Percentiles rank a stretch among this genome's conserved stretches.
Conservation (phyloP, 92 coral and sea anemone genomes). For the Palythoa caribaeorum region DNA sequence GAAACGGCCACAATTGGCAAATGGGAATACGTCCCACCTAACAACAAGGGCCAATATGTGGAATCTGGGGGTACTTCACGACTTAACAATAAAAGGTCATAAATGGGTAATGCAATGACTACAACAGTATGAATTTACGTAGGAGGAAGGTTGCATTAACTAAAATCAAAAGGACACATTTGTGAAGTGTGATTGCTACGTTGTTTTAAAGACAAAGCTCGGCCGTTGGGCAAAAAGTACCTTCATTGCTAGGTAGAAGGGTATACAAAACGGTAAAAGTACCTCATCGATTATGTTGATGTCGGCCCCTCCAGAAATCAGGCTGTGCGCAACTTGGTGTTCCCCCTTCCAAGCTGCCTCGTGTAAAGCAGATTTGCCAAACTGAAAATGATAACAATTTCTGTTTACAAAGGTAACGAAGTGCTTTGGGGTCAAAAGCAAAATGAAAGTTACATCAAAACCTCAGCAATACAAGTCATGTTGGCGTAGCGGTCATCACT, state of each 20-base stretch:
- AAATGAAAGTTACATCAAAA: background rate
- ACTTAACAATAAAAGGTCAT: background rate
- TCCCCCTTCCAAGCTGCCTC: slow-evolving; percentile 92
- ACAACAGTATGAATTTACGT: too few relatives aligned
- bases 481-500: too few relatives aligned
- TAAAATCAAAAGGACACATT: too few relatives aligned
- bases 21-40: background rate
- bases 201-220: too few relatives aligned
- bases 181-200: too few relatives aligned
- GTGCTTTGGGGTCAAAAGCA: background rate
- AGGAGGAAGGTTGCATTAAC: too few relatives aligned
- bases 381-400: slow-evolving; percentile 49
- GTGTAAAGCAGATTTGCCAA: slow-evolving; percentile 89
- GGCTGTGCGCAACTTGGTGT: slow-evolving; percentile 76
- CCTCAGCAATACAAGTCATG: background rate
- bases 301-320: slow-evolving; percentile 78
- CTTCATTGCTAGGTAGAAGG: background rate
- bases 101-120: background rate
- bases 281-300: slow-evolving; percentile 83
- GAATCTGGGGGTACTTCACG: background rate
- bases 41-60: background rate
- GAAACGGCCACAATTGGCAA: background rate
- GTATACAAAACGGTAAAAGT: background rate
- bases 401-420: background rate
- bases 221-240: background rate